Base-by-base conservation (phyloP, 2,113 vertebrate species). In the Corythornis vintsioides region DNA sequence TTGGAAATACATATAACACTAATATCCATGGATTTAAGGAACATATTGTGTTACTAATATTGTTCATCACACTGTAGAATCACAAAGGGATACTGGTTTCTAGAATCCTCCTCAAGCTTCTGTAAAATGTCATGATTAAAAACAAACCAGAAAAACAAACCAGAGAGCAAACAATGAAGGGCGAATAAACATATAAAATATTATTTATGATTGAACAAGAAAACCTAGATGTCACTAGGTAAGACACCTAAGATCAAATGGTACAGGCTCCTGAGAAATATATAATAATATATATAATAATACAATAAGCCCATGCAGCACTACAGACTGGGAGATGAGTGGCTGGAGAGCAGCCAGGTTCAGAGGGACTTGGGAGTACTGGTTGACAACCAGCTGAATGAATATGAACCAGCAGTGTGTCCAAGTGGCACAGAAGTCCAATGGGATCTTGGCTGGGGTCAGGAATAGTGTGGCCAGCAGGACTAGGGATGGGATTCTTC, bases 1-100 rank as follows among this genome's bases (percentile, higher is more conserved):
- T 96, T 97, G 95, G 97, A 97, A 97, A 94, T 76, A 92, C 69
- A 93, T 94, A 89, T 40, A 95, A 88, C 64, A 86, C 88, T 95
- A 97, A 91, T 93, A 97, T 86, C 73, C 64, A 81, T 33, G 71
- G 93, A 91, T 86, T 97, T 93, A 95, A 90, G 75, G 70, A 96
- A 97, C 97, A 96, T 89, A 96, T 72, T 95, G 42, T 89, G 57
- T 92, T 96, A 84, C 38, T 94, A 96, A 95, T 96, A 94, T 65
- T 89, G 20, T 90, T 97, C 56, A 90, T 92, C 94, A 88, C 59
- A 33, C 38, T 65, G n/a, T 69, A 86, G 35, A 96, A 95, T 80
- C 77, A 89, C 35, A 83, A 86, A 88, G 55, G 12, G 42, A 94
- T 94, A 95, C 91, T 69, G 26, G 11, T 52, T 94, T 86, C 67